Evolutionary conservation across 2,888 invertebrate species (phyloP), one percentile per base, ranked within the genome.

Genomic region (Melinopterus prodromus): DNA sequence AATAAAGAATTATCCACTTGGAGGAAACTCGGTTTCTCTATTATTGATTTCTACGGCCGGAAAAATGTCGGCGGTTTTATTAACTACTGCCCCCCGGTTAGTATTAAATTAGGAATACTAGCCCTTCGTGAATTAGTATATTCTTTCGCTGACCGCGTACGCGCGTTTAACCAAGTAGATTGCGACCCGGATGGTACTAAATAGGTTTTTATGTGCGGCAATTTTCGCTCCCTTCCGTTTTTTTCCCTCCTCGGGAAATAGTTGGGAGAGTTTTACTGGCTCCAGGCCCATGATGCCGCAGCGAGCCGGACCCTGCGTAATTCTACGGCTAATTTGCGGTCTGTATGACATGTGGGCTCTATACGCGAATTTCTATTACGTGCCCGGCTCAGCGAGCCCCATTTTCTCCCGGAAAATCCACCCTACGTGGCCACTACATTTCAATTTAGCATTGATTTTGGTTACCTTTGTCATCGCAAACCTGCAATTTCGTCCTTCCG

Each of bases 321-420:
- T 80, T 80, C 80, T 77, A 37, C 77, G 77, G 80, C 80, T 80
- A 80, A 80, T 80, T 80, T 80, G 80, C 80, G 80, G 80, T 78
- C 70, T 78, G 35, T 78, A 80, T 78, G 80, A 80, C 76, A 80
- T 80, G 80, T 78, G 75, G 75, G 80, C 78, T 78, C 71, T 74
- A 79, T 74, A 77, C 71, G 75, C 72, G 77, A 75, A 80, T 80
- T 77, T 80, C 77, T 80, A 75, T 75, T 80, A 80, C 74, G 53
- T 72, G 70, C 72, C 74, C 71, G 26, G 70, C 35, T 77, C 36
- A 16, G 9, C 71, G 71, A 70, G 35, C 78, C 69, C 15, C 38
- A 78, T 53, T 78, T 71, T 78, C 70, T 71, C 36, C 36, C 16
- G 71, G 71, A 78, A 38, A 53, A 53, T 53, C 53, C 53, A 53